phyloP scores from a whole-genome alignment of 2,888 invertebrate genomes.

The Caenorhabditis sp. region DNA sequence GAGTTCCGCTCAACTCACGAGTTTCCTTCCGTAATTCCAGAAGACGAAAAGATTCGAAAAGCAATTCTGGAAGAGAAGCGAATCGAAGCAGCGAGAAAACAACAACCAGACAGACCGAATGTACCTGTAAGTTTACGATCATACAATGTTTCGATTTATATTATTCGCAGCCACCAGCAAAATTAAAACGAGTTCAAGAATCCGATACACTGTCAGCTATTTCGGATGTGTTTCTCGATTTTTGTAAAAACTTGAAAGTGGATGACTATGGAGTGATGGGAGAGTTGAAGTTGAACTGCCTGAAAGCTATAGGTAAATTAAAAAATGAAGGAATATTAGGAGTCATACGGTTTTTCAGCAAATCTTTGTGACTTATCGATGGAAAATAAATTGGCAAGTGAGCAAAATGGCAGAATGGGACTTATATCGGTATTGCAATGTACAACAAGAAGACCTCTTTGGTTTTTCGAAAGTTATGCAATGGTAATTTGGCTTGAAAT shows the following conservation, averaged over 20 bases:
- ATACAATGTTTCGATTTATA: background rate
- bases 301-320: slow-evolving; percentile 21
- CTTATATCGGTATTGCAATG: slow-evolving; percentile 43
- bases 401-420: slow-evolving; percentile 23
- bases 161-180: slow-evolving; percentile 12
- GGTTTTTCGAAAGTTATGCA: slow-evolving; percentile 31
- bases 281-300: slow-evolving; percentile 26
- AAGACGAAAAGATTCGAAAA: background rate
- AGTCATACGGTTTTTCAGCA: slow-evolving; percentile 15
- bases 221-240: slow-evolving; percentile 1
- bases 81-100: slow-evolving; percentile 13
- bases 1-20: slow-evolving; percentile 10
- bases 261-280: slow-evolving; percentile 17
- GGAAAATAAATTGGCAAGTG: slow-evolving; percentile 20
- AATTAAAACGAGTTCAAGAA: slow-evolving; percentile 13
- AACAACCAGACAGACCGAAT: slow-evolving; percentile 13
- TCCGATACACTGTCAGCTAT: slow-evolving; percentile 9
- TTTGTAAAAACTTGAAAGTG: slow-evolving; percentile 7
- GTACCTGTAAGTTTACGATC: slow-evolving; percentile 7
- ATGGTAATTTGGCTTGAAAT: slow-evolving; percentile 14
- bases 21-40: background rate
- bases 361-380: slow-evolving; percentile 16
- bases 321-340: too few species aligned
- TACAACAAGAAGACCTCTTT: slow-evolving; percentile 26
- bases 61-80: slow-evolving; percentile 19